Base-by-base conservation (phyloP, 2,113 vertebrate genomes). In the Megaceryle maxima region DNA sequence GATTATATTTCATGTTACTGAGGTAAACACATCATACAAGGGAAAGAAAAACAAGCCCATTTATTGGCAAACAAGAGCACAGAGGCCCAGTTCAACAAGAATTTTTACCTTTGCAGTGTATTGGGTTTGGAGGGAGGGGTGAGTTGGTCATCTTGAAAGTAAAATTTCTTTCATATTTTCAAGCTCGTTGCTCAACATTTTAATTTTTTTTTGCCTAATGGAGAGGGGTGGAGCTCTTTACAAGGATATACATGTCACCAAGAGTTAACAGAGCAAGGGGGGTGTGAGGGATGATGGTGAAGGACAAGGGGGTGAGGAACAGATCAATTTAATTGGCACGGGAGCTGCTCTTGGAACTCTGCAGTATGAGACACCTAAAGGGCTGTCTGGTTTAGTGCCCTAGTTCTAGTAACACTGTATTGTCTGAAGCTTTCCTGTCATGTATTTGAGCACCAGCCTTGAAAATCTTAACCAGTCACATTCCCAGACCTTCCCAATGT, bases 1-100 rank as follows among this genome's bases (percentile, higher is more conserved):
- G 80, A 93, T 92, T 78, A 57, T 69, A 85, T 89, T 94, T 90
- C 55, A 74, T 81, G 55, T 95, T 90, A 25, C 53, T 87, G 39
- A 76, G 48, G 48, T 84, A 94, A 96, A 92, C 87, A 82, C 33
- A 66, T 79, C 44, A 79, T 91, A 87, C 25, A 35, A 69, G 41
- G 73, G 41, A 91, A 60, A 51, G 53, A 86, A 73, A 85, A 93
- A 63, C 21, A 82, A 90, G 24, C 22, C 39, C 86, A 22, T 69
- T 95, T 92, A 83, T 78, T 87, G 82, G 41, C 67, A 91, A 78
- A 94, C 1, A 12, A 41, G n/a, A 80, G 50, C 63, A 56, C 44
- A 85, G 56, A 90, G 56, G 20, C 28, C 16, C 29, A 11, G 6
- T 86, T 89, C 53, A 91, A 35, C 41, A 37, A 56, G 44, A 94